A percentile compares a stretch with the other conserved stretches of the same genome.
Evolutionary conservation across 1,140 invertebrate genomes (phyloP).

Genomic region (Drosophila fuyamai): DNA sequence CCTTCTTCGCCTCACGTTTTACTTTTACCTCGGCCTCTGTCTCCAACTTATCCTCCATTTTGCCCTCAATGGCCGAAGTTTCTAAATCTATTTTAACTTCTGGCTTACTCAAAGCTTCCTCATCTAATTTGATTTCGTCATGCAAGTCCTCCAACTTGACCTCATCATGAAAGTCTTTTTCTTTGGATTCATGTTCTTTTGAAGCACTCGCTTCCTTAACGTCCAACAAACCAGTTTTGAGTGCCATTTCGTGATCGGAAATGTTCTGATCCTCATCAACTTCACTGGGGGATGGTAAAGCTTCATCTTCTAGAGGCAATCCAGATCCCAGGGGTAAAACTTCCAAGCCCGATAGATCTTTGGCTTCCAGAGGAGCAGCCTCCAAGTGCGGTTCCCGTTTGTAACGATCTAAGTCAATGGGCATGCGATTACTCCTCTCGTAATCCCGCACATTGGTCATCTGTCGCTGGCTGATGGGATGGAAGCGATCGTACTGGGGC

Average conservation of each 20-base stretch:
- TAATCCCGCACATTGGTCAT: conserved; percentile 33
- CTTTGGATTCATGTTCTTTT: neutral
- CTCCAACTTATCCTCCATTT: neutral
- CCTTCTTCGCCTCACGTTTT: neutral
- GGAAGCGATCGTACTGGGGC: conserved; percentile 40
- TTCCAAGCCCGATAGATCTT: neutral
- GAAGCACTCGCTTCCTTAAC: neutral
- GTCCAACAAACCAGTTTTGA: neutral
- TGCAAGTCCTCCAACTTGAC: neutral
- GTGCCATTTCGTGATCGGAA: neutral
- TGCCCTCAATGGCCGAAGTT: conserved; percentile 12
- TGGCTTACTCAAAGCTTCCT: neutral
- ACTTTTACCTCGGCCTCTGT: neutral
- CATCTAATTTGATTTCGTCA: neutral
- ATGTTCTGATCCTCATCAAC: neutral
- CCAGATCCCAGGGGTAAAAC: neutral
- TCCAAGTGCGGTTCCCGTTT: conserved; percentile 22
- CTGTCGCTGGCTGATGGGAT: conserved; percentile 9
- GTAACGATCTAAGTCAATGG: conserved; percentile 7
- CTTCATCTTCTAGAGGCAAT: neutral
- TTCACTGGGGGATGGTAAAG: neutral
- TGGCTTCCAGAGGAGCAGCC: too few relatives aligned
- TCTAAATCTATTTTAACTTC: conserved; percentile 2
- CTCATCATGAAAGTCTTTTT: neutral
- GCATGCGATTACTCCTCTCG: conserved; percentile 23